Base-by-base conservation (phyloP, 2,888 invertebrate genomes). In the Oscheius onirici region DNA sequence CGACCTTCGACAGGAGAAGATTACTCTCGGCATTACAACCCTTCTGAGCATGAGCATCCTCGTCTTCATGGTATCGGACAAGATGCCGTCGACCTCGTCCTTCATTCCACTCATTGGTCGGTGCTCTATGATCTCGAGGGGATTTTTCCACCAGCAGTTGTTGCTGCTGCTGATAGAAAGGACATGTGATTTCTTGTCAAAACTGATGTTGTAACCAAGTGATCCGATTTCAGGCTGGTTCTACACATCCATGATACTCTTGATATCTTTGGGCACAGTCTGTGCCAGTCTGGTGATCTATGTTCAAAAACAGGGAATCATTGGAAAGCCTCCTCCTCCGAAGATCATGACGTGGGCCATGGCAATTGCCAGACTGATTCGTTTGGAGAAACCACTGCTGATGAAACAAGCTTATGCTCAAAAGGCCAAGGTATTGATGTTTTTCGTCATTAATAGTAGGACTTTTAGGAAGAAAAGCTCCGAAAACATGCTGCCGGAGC, bases 71-170 rank as follows among this genome's bases (percentile, higher is more conserved):
- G 79, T 81, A 0, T 77, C 78, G 13, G 81, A 81, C 73, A 88
- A 88, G 68, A 89, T 89, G 89, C 89, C 89, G 0, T 88, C 88
- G 3, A 89, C 89, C 0, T 89, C 89, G 1, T 88, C 89, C 51
- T 88, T 88, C 77, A 88, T 89, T 46, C 89, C 89, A 3, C 83
- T 89, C 3, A 89, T 89, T 61, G 89, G 89, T 88, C 79, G 80
- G 86, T 49, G n/a, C 40, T 60, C 26, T 55, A 46, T 26, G 55
- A 55, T n/a, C 24, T 55, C 28, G 22, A 13, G 20, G 46, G 11
- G 46, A 46, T 3, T 3, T 5, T 46, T 1, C n/a, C 26, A 26
- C 24, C 28, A 6, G 24, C 52, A 52, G 17, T 52, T 52, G 52
- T 51, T 20, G 57, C 28, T 26, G 55, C 22, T 1, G 55, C 13